Conservation (phyloP, 2,888 invertebrate species). For the Aspidiotus destructor region DNA sequence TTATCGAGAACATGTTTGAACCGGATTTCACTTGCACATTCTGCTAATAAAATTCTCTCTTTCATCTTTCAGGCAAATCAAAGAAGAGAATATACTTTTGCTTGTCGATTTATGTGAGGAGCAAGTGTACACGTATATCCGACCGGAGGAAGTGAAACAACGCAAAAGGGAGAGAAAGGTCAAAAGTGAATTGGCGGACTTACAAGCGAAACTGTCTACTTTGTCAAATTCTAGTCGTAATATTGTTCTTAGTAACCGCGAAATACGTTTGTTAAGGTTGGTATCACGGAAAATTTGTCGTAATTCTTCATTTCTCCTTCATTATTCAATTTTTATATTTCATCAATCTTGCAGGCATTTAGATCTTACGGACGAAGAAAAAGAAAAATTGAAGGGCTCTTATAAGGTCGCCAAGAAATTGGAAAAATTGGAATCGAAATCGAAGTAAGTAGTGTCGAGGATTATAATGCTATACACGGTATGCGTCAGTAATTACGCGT, state of each 20-base stretch:
- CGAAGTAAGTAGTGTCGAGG: constrained; percentile 43
- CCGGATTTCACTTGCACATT: not conserved
- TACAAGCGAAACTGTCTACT: constrained; percentile 69
- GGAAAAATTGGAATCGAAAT: constrained; percentile 77
- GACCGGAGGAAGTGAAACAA: constrained; percentile 73
- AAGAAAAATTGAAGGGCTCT: constrained; percentile 79
- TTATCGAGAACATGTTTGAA: too few relatives aligned
- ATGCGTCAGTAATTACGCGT: not conserved
- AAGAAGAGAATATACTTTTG: constrained; percentile 58
- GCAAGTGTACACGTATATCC: constrained; percentile 68
- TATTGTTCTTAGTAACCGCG: constrained; percentile 82
- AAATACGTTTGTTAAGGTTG: constrained; percentile 72
- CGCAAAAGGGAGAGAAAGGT: constrained; percentile 83
- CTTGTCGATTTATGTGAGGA: constrained; percentile 79
- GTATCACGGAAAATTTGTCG: not conserved
- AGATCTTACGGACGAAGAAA: constrained; percentile 83
- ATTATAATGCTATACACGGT: not conserved
- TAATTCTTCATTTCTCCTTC: constrained; percentile 1
- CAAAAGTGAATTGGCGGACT: constrained; percentile 79
- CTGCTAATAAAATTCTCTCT: not conserved
- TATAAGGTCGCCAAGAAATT: constrained; percentile 86
- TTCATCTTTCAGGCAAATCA: constrained; percentile 50
- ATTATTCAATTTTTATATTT: constrained; percentile 24
- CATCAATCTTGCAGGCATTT: constrained; percentile 54
- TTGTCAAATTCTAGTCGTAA: constrained; percentile 58